Percentiles rank a stretch among this genome's conserved stretches.
Evolutionary conservation across 2,113 vertebrate genomes (phyloP).

Genomic region (Meleagris gallopavo): DNA sequence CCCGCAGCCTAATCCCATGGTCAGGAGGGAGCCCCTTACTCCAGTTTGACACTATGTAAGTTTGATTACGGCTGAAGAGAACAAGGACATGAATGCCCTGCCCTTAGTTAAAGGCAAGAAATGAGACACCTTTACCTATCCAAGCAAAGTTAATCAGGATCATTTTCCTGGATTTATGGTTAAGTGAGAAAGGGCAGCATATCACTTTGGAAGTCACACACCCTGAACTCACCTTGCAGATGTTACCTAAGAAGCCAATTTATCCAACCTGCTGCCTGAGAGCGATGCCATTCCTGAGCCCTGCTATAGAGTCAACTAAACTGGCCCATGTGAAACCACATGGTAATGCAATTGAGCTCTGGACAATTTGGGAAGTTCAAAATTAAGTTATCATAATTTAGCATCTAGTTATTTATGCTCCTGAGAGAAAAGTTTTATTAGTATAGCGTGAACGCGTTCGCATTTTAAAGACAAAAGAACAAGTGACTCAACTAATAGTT

Average conservation of each 20-base stretch:
- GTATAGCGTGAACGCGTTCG: background rate
- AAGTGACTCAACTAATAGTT: slow-evolving; percentile 29
- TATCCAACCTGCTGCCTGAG: background rate
- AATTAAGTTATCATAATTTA: slow-evolving; percentile 12
- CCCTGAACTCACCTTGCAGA: accelerated
- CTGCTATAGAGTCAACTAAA: background rate
- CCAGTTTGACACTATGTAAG: background rate
- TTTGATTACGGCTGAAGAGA: background rate
- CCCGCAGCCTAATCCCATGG: background rate
- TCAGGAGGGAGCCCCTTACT: background rate
- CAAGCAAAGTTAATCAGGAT: background rate
- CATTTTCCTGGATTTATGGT: background rate
- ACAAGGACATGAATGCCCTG: background rate
- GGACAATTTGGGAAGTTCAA: background rate
- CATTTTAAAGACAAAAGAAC: slow-evolving; percentile 21
- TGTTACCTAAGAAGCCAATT: accelerated
- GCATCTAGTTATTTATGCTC: background rate
- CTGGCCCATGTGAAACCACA: background rate
- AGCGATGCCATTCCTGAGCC: background rate
- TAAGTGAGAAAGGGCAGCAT: background rate
- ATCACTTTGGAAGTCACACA: background rate
- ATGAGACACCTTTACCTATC: background rate
- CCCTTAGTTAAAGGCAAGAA: background rate
- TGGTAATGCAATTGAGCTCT: background rate
- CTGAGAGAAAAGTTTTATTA: background rate